phyloP scores from a whole-genome alignment of 53 echinoderm and acorn worm genomes.

The Paelopatides confundens region DNA sequence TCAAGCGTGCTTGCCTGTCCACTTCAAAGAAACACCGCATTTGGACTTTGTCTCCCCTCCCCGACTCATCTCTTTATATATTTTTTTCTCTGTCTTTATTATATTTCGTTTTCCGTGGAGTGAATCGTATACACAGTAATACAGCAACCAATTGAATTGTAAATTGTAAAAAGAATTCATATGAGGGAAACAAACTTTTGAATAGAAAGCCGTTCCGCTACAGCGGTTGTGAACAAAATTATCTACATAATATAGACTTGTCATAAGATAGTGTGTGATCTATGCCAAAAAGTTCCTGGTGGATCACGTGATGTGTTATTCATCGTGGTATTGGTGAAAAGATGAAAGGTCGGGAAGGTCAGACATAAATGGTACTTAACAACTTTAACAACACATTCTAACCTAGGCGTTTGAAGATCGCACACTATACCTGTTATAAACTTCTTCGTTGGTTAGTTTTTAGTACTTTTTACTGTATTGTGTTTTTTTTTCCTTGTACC shows the following conservation, averaged over 20 bases:
- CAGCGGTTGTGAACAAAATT: constrained; percentile 42
- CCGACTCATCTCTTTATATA: background rate
- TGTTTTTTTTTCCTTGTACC: no score
- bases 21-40: constrained; percentile 51
- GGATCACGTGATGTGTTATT: constrained; percentile 31
- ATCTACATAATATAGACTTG: background rate
- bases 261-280: background rate
- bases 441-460: constrained; percentile 24
- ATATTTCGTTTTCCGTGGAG: background rate
- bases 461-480: background rate
- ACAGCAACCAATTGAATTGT: background rate
- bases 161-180: no score
- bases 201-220: constrained; percentile 14
- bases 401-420: constrained; percentile 37
- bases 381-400: constrained; percentile 54
- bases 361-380: constrained; percentile 50
- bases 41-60: constrained; percentile 22
- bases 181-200: no score
- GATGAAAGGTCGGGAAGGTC: constrained; percentile 32
- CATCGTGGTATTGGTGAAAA: constrained; percentile 46
- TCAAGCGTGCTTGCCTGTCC: background rate
- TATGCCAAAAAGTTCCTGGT: background rate
- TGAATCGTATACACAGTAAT: background rate
- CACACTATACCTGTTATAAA: constrained; percentile 37
- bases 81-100: background rate